Evolutionary conservation across 2,113 vertebrate genomes (phyloP), one percentile per base, ranked within the genome.

Genomic region (Panurus biarmicus): DNA sequence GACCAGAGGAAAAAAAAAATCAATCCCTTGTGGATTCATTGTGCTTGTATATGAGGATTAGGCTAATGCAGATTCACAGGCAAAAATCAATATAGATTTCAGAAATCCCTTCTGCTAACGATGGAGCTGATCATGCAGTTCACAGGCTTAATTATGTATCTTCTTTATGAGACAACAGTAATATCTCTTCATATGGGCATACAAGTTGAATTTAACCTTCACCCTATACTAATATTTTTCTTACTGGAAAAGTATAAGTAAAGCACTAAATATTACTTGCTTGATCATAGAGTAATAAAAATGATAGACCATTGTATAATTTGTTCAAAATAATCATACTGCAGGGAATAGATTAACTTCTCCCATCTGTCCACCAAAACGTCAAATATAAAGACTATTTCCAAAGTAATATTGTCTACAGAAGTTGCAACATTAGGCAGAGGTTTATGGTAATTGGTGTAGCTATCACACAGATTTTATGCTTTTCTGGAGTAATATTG

Each of bases 201-300:
- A 76, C 47, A 83, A 51, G n/a, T 85, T 93, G 67, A 87, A 90
- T 95, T 94, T 93, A 90, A 95, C 85, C 87, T 95, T 95, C 89
- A 83, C 51, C 54, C 15, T 60, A 9, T 40, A 48, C 57, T 87
- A 20, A 9, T 91, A 66, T 74, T 83, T 94, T 70, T 40, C 38
- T 87, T 89, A 23, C 40, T 47, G 51, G 42, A 44, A 93, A 91
- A 87, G 64, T 57, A 1, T 31, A 78, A 75, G 33, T 50, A 26
- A 90, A 89, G 29, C 2, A 2, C 35, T 89, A 72, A 91, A 92
- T 88, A 72, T 62, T 72, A 56, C 69, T 95, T 85, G 11, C 47
- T 58, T 93, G 54, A 23, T 67, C 67, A 83, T 85, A 66, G 53
- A 89, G 31, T 70, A 87, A 82, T 89, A 89, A 91, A 94, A 93